Conservation (phyloP, 2,113 vertebrate genomes). For the Cyprinodon brontotheroides region DNA sequence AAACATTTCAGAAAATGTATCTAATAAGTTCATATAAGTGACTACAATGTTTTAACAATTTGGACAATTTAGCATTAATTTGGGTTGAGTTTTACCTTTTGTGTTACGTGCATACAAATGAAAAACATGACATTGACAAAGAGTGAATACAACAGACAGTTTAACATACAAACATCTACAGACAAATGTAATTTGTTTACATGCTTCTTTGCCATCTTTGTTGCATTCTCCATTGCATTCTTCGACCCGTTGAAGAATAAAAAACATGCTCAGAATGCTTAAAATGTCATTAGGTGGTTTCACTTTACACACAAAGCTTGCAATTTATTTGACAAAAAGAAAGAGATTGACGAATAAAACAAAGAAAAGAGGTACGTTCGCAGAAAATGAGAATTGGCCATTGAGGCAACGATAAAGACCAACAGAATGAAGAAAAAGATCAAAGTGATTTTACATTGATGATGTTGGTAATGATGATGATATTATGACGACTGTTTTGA, state of each 20-base stretch:
- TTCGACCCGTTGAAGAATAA: conserved; percentile 68
- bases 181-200: conserved; percentile 65
- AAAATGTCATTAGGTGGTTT: conserved; percentile 52
- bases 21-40: background rate
- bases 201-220: conserved; percentile 66
- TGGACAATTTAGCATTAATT: conserved; percentile 17
- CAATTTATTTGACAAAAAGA: conserved; percentile 19
- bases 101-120: conserved; percentile 56
- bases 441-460: background rate
- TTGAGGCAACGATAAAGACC: conserved; percentile 6
- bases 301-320: conserved; percentile 56
- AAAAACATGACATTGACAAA: conserved; percentile 55
- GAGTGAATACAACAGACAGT: conserved; percentile 62
- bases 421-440: background rate
- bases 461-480: conserved; percentile 6
- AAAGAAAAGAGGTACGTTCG: conserved; percentile 7
- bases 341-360: conserved; percentile 36
- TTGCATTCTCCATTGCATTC: conserved; percentile 70
- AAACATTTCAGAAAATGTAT: background rate
- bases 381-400: conserved; percentile 10
- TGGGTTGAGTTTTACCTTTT: conserved; percentile 62
- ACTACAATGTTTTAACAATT: background rate
- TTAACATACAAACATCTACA: conserved; percentile 64
- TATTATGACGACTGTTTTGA: background rate
- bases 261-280: conserved; percentile 73